Conservation (phyloP, 2,113 vertebrate species). For the Thryonomys swinderianus region DNA sequence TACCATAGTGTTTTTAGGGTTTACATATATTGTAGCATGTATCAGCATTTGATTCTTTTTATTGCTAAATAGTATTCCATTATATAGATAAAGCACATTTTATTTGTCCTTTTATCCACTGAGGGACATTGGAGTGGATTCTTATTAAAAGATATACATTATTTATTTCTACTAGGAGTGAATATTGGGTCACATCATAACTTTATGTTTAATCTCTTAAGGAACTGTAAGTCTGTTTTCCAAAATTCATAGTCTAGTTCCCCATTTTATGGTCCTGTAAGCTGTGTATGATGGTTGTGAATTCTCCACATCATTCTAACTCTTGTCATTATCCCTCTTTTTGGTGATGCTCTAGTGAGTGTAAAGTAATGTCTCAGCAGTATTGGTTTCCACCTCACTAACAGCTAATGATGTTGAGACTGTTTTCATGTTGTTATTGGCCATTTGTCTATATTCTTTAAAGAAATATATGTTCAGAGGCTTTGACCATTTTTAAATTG, state of each 20-base stretch:
- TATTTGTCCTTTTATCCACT: background rate
- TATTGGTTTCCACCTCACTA: background rate
- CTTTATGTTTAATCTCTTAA: background rate
- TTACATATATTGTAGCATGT: background rate
- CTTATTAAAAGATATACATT: background rate
- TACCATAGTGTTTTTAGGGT: background rate
- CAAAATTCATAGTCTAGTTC: background rate
- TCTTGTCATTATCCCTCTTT: background rate
- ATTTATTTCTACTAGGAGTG: background rate
- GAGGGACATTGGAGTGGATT: background rate
- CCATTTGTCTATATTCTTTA: background rate
- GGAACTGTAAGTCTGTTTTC: background rate
- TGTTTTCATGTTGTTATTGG: background rate
- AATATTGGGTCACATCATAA: background rate
- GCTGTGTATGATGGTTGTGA: rapidly evolving
- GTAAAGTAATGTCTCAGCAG: background rate
- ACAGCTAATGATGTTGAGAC: background rate
- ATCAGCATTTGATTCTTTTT: background rate
- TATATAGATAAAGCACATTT: background rate
- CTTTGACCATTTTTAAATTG: background rate
- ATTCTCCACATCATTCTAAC: background rate
- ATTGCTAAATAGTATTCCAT: background rate
- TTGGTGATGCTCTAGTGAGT: background rate
- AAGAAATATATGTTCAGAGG: background rate
- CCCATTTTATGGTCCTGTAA: background rate